A percentile compares a stretch with the other conserved stretches of the same genome.
These are phyloP conservation scores for Brachypalpus laphriformis DNA, from an alignment of 2,888 invertebrate genomes.

Conservation along the genomic window DNA sequence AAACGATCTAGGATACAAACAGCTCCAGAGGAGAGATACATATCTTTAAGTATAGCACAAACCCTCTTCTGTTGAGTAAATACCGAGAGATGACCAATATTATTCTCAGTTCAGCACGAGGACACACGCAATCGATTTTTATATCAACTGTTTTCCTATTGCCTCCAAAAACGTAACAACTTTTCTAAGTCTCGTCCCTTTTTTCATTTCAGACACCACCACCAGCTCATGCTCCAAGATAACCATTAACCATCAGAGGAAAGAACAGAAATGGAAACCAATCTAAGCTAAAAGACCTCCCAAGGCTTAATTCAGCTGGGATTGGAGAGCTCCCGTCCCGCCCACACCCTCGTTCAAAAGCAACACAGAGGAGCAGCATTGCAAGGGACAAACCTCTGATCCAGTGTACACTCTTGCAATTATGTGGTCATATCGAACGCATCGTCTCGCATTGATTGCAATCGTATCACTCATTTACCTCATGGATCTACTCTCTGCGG, in stretches of 20 bases:
- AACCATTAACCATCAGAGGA: not conserved
- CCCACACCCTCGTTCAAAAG: not conserved
- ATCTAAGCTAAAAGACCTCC: slow-evolving; percentile 37
- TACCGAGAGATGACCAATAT: too few species aligned
- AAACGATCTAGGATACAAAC: too few species aligned
- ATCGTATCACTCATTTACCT: slow-evolving; percentile 65
- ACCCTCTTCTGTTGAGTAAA: too few species aligned
- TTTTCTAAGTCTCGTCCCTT: too few species aligned
- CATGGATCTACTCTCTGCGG: slow-evolving; percentile 58
- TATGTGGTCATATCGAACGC: slow-evolving; percentile 62
- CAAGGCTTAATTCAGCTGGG: not conserved
- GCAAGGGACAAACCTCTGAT: not conserved
- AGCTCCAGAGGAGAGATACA: too few species aligned
- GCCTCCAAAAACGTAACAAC: too few species aligned
- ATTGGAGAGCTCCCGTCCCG: not conserved
- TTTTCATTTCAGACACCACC: not conserved
- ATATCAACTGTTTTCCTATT: too few species aligned
- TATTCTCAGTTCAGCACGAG: too few species aligned
- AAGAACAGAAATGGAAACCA: slow-evolving; percentile 31
- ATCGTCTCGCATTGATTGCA: slow-evolving; percentile 54
- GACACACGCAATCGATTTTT: too few species aligned
- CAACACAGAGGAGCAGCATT: too few species aligned
- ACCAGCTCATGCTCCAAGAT: not conserved
- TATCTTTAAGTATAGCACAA: too few species aligned
- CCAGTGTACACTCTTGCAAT: slow-evolving; percentile 14